phyloP scores from a whole-genome alignment of 2,797 vertebrate genomes.

The Bothrops alternatus region DNA sequence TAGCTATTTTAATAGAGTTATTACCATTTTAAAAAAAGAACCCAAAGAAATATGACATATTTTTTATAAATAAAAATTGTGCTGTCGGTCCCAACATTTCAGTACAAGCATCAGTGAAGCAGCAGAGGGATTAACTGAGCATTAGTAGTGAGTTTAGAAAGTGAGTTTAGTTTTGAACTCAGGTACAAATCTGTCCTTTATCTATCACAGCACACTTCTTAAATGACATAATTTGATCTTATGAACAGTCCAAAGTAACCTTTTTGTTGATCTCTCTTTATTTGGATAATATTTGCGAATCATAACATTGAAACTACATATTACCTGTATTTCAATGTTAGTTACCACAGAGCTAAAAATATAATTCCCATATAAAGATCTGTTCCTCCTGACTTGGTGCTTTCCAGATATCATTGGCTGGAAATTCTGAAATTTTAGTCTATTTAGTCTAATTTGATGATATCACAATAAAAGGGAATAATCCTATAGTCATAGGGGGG shows the following conservation, averaged over 20 bases:
- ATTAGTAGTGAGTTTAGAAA: background rate
- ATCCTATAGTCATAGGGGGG: background rate
- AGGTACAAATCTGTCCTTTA: background rate
- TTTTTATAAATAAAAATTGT: background rate
- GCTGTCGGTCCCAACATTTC: too few species aligned
- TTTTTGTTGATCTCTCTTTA: background rate
- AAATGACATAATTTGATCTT: background rate
- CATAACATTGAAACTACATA: background rate
- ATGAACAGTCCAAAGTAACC: background rate
- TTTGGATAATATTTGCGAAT: background rate
- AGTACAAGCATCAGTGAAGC: background rate
- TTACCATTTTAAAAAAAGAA: background rate
- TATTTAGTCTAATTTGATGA: background rate
- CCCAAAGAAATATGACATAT: background rate
- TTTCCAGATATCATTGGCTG: background rate
- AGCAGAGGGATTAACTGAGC: background rate
- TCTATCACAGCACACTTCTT: background rate
- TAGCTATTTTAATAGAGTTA: background rate
- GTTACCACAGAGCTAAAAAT: background rate
- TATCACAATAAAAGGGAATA: background rate
- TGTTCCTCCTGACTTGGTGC: background rate
- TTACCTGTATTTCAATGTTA: background rate
- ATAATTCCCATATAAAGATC: background rate
- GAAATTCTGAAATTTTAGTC: background rate
- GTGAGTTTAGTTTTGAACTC: background rate